A percentile compares a stretch with the other conserved stretches of the same genome.
These are phyloP conservation scores for Clarias batrachus DNA, from an alignment of 2,113 vertebrate genomes.

Conservation along the genomic window DNA sequence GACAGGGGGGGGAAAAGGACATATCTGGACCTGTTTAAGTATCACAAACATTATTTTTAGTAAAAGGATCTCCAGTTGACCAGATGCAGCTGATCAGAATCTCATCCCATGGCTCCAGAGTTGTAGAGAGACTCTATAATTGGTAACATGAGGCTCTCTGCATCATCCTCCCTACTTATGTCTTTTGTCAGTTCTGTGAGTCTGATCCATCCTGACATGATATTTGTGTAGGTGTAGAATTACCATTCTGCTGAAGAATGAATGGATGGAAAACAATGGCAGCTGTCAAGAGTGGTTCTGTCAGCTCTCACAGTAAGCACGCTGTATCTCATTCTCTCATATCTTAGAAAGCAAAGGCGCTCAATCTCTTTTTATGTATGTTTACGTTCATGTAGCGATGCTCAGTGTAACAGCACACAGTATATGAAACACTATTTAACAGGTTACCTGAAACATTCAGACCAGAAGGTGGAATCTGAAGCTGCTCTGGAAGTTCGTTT, in stretches of 20 bases:
- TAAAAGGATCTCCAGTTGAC: neutral
- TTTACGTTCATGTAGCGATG: neutral
- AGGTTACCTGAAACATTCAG: neutral
- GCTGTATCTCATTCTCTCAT: neutral
- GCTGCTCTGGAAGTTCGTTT: neutral
- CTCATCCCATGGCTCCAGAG: conserved; percentile 12
- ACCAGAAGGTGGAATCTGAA: neutral
- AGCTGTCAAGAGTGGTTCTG: conserved; percentile 32
- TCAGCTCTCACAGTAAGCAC: neutral
- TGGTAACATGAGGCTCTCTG: conserved; percentile 44
- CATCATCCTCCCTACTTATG: conserved; percentile 18
- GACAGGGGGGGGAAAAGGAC: neutral
- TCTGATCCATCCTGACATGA: conserved; percentile 24
- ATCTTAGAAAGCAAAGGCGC: conserved; percentile 1
- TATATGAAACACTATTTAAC: conserved; percentile 8
- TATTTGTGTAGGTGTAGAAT: conserved; percentile 23
- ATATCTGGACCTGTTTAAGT: neutral
- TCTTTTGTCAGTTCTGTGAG: conserved; percentile 36
- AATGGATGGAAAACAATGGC: conserved; percentile 14
- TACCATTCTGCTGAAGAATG: conserved; percentile 17
- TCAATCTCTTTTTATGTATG: neutral
- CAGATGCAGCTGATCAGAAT: neutral
- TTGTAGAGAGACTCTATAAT: conserved; percentile 28
- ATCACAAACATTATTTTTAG: neutral
- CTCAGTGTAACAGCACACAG: neutral